Evolutionary conservation across 64 coral and sea anemone species (phyloP).

Genomic region (Stylophora pistillata): DNA sequence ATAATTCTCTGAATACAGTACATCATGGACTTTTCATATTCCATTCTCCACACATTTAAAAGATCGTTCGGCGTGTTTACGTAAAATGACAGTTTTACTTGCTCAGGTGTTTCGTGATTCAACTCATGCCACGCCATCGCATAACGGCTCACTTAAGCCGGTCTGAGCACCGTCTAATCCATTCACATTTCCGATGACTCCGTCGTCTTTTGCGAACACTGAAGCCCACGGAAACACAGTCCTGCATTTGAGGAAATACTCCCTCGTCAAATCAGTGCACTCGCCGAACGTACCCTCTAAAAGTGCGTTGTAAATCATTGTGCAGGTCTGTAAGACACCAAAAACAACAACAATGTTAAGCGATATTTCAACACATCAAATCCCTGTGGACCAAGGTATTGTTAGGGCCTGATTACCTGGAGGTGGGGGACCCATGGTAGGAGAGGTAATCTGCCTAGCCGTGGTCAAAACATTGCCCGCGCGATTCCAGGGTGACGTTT

Average conservation of each 20-base stretch:
- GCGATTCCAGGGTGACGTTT: no score
- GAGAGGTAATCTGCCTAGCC: no score
- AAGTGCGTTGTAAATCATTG: constrained; percentile 54
- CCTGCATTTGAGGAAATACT: constrained; percentile 50
- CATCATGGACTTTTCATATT: not conserved
- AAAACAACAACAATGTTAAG: not conserved
- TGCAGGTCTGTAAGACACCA: constrained; percentile 49
- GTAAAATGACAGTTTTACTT: constrained; percentile 1
- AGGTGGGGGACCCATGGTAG: no score
- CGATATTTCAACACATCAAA: not conserved
- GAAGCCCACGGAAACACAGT: constrained; percentile 32
- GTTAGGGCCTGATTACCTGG: no score
- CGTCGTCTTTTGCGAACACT: constrained; percentile 48
- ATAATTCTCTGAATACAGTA: constrained; percentile 13
- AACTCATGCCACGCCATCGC: constrained; percentile 46
- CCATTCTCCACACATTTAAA: constrained; percentile 38
- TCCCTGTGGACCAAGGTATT: not conserved
- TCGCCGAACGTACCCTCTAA: constrained; percentile 53
- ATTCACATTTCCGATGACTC: constrained; percentile 31
- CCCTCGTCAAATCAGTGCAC: constrained; percentile 38
- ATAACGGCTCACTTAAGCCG: constrained; percentile 21
- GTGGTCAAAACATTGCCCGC: no score
- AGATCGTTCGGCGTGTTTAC: not conserved
- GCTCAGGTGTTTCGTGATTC: not conserved
- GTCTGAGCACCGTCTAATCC: constrained; percentile 32